A percentile compares a stretch with the other conserved stretches of the same genome.
Evolutionary conservation across 2,113 vertebrate genomes (phyloP).

Genomic region (Panthera leo): DNA sequence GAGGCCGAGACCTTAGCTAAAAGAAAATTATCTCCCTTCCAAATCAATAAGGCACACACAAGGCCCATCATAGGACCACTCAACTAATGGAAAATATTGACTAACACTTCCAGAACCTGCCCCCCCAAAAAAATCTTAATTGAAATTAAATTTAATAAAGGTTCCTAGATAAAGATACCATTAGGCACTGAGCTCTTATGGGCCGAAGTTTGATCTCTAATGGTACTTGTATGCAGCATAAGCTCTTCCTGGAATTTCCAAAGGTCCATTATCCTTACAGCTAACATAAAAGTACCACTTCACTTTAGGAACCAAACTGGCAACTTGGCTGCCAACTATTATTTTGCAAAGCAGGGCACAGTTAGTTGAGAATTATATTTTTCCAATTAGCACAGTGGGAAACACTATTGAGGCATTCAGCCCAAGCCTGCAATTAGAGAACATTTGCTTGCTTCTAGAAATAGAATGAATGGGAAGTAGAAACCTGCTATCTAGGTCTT

Average conservation of each 20-base stretch:
- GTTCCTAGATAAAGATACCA: constrained; percentile 23
- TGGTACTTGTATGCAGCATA: background rate
- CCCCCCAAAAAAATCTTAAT: background rate
- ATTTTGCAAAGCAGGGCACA: constrained; percentile 71
- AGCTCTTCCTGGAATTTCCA: background rate
- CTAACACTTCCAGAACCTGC: constrained; percentile 18
- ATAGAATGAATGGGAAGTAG: constrained; percentile 67
- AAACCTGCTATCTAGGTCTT: constrained; percentile 73
- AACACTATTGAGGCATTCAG: constrained; percentile 68
- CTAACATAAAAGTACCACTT: constrained; percentile 36
- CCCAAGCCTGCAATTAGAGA: constrained; percentile 76
- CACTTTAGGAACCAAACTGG: constrained; percentile 55
- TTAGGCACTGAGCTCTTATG: background rate
- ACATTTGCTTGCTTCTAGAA: constrained; percentile 73
- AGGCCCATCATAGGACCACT: background rate
- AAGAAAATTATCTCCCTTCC: constrained; percentile 17
- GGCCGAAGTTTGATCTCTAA: background rate
- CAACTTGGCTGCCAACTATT: constrained; percentile 62
- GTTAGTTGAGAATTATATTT: constrained; percentile 74
- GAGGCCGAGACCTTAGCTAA: background rate
- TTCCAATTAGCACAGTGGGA: constrained; percentile 79
- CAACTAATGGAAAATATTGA: background rate
- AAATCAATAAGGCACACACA: background rate
- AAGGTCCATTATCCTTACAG: background rate
- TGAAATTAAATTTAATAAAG: constrained; percentile 51